phyloP scores from a whole-genome alignment of 2,888 invertebrate genomes.

The Leptopilina myrica region DNA sequence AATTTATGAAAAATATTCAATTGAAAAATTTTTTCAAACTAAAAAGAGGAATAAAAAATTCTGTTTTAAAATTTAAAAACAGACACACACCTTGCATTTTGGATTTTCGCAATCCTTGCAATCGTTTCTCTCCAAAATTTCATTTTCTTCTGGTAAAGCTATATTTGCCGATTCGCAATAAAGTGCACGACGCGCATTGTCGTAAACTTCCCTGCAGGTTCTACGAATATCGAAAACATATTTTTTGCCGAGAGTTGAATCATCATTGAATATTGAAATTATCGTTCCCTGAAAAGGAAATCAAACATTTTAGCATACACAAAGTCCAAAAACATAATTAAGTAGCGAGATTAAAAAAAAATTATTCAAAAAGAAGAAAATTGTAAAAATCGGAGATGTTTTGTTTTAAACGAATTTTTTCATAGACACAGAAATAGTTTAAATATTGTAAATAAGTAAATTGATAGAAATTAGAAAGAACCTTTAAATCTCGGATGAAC shows the following conservation, averaged over 20 bases:
- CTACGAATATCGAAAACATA: conserved; percentile 94
- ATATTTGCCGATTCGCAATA: conserved; percentile 77
- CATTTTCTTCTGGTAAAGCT: conserved; percentile 69
- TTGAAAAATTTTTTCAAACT: neutral
- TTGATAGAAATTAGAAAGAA: conserved; percentile 58
- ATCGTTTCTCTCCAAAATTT: conserved; percentile 68
- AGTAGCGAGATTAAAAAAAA: too few species aligned
- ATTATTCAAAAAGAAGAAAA: too few species aligned
- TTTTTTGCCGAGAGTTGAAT: conserved; percentile 90
- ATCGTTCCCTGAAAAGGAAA: conserved; percentile 84
- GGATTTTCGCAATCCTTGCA: conserved; percentile 72
- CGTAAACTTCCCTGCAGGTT: conserved; percentile 93
- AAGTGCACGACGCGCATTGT: conserved; percentile 88
- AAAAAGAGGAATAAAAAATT: neutral
- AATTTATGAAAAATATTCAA: neutral
- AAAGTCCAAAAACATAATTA: neutral
- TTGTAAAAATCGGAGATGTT: too few species aligned
- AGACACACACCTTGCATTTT: conserved; percentile 70
- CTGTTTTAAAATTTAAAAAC: neutral
- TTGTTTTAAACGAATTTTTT: too few species aligned
- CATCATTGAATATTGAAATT: conserved; percentile 93
- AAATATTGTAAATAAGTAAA: too few species aligned
- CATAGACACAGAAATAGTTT: too few species aligned
- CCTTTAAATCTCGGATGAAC: conserved; percentile 91
- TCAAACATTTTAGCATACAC: conserved; percentile 10